Conservation (phyloP, 2,888 invertebrate species). For the Carpatolechia fugitivella region DNA sequence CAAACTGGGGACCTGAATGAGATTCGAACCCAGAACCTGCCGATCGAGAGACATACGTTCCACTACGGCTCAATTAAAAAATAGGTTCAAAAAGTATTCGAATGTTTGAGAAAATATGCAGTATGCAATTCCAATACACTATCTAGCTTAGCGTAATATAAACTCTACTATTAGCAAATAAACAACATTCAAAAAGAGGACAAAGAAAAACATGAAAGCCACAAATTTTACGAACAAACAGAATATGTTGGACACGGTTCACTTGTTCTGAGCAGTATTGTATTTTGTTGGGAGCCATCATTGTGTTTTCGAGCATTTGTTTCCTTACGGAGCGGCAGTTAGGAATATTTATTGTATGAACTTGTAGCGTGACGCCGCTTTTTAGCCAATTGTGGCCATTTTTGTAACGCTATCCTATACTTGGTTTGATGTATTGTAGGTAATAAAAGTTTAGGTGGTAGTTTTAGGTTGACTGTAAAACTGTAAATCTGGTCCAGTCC, state of each 20-base stretch:
- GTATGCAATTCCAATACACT: too few relatives aligned
- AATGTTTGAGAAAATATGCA: too few relatives aligned
- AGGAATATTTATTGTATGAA: constrained; percentile 76
- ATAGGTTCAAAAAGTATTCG: too few relatives aligned
- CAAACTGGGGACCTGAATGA: too few relatives aligned
- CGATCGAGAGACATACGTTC: too few relatives aligned
- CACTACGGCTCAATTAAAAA: too few relatives aligned
- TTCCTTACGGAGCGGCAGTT: constrained; percentile 75
- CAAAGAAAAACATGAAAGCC: constrained; percentile 55
- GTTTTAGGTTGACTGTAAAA: constrained; percentile 41
- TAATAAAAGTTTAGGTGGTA: constrained; percentile 54
- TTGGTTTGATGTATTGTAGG: constrained; percentile 45
- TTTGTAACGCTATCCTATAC: constrained; percentile 46
- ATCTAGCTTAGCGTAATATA: too few relatives aligned
- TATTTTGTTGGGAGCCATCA: constrained; percentile 63
- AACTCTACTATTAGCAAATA: constrained; percentile 39
- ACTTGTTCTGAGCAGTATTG: constrained; percentile 68
- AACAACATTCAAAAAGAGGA: constrained; percentile 50
- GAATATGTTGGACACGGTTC: constrained; percentile 71
- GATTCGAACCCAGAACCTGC: too few relatives aligned
- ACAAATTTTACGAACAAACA: constrained; percentile 63
- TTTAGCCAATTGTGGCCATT: constrained; percentile 70
- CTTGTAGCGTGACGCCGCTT: constrained; percentile 70
- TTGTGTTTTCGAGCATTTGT: constrained; percentile 75
- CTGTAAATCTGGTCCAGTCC: constrained; percentile 24